These are phyloP conservation scores for Clivina fossor DNA, from an alignment of 2,888 invertebrate genomes.

Conservation along the genomic window DNA sequence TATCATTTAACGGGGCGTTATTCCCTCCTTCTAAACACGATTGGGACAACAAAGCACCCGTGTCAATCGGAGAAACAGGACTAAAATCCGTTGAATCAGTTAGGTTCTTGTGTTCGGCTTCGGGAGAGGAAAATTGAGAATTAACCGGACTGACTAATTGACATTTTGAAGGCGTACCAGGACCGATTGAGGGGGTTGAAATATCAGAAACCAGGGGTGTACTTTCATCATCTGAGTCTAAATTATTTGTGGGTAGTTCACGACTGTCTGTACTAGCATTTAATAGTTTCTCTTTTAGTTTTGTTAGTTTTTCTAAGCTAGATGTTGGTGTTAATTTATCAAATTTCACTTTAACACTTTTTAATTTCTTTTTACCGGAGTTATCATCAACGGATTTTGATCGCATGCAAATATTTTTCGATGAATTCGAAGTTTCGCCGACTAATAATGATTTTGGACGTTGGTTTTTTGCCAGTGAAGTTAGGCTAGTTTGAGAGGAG, in stretches of 20 bases:
- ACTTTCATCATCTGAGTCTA: too few species aligned
- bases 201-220: slow-evolving; percentile 64
- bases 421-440: slow-evolving; percentile 37
- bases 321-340: slow-evolving; percentile 47
- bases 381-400: slow-evolving; percentile 21
- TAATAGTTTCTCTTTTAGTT: too few species aligned
- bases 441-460: slow-evolving; percentile 41
- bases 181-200: slow-evolving; percentile 43
- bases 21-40: neutral
- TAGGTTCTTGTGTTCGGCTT: slow-evolving; percentile 30
- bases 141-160: slow-evolving; percentile 45
- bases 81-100: slow-evolving; percentile 24
- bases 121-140: slow-evolving; percentile 40
- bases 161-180: neutral
- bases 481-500: slow-evolving; percentile 10
- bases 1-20: neutral
- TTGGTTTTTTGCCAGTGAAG: neutral
- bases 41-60: neutral
- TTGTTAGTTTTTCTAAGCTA: too few species aligned
- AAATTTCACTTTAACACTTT: slow-evolving; percentile 45
- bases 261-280: slow-evolving; percentile 47
- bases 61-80: slow-evolving; percentile 15
- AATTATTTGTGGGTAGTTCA: too few species aligned
- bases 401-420: slow-evolving; percentile 15
- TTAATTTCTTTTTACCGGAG: too few species aligned